Base-by-base conservation (phyloP, 2,888 invertebrate genomes). In the Orchesellides sinensis region DNA sequence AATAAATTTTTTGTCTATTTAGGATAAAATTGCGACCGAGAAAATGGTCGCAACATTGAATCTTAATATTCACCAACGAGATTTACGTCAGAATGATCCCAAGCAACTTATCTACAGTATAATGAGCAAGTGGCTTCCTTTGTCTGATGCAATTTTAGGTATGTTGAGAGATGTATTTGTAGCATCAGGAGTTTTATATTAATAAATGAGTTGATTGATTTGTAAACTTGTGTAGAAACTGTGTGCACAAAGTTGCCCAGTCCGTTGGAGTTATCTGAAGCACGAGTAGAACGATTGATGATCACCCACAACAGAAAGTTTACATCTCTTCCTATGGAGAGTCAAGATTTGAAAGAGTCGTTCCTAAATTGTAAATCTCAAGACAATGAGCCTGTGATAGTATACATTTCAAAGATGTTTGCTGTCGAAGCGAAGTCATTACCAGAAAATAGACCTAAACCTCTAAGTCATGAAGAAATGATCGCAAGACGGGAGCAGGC, bases 381-480 rank as follows among this genome's bases (percentile, higher is more conserved):
- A 84, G 90, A 92, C 1, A 91, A 93, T 86, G 93, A 92, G 86
- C 94, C 95, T 45, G 91, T 94, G 69, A 94, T 94, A 90, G 94
- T 93, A 85, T 96, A 92, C 92, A 93, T 96, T 88, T 97, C 97
- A 0, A 97, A 98, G 92, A 97, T 98, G 97, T 94, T 96, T 90
- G 94, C 95, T 70, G 93, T 92, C 27, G 95, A 96, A 89, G 93
- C 92, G 83, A 93, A 92, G 86, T 91, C 92, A 82, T 90, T 98
- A 85, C 96, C 97, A 0, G 93, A 96, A 89, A 95, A 96, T 89
- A 94, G 93, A 89, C 93, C 94, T 8, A 95, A 94, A 89, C 92
- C 93, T n/a, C 90, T 96, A 83, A 95, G 94, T 0, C 91, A 92
- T 17, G 94, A 94, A 89, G 95, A 96, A 89, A 92, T 96, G 89